phyloP scores from a whole-genome alignment of 2,888 invertebrate species.

The Chrysodeixis includens region DNA sequence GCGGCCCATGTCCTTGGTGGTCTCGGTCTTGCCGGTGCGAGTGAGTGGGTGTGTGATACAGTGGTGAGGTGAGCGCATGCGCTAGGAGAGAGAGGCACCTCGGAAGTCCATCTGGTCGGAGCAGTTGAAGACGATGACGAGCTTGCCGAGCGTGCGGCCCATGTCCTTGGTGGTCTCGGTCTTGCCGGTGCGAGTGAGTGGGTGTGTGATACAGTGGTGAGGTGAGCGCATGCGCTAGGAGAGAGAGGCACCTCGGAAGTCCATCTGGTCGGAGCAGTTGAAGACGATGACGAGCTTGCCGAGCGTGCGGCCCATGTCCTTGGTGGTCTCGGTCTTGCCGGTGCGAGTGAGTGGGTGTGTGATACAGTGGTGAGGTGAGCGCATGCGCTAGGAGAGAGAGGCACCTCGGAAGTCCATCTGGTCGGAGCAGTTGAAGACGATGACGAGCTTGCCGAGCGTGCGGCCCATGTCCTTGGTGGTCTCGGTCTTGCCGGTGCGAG shows the following conservation, averaged over 20 bases:
- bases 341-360: no score
- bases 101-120: slow-evolving; percentile 98
- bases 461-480: slow-evolving; percentile 98
- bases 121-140: slow-evolving; percentile 97
- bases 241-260: slow-evolving; percentile 91
- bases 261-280: slow-evolving; percentile 98
- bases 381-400: not conserved
- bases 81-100: slow-evolving; percentile 75
- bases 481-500: slow-evolving; percentile 95
- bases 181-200: slow-evolving; percentile 97
- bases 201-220: not conserved
- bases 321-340: slow-evolving; percentile 97
- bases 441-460: slow-evolving; percentile 96
- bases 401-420: slow-evolving; percentile 97
- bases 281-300: slow-evolving; percentile 97
- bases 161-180: slow-evolving; percentile 98
- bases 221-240: not conserved
- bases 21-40: slow-evolving; percentile 98
- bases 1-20: slow-evolving; percentile 97
- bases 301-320: slow-evolving; percentile 96
- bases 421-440: slow-evolving; percentile 97
- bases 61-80: not conserved
- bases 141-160: slow-evolving; percentile 96
- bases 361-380: not conserved
- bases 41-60: no score